These are phyloP conservation scores for Echinarachnius parma DNA, from an alignment of 53 echinoderm and acorn worm genomes.

Conservation along the genomic window DNA sequence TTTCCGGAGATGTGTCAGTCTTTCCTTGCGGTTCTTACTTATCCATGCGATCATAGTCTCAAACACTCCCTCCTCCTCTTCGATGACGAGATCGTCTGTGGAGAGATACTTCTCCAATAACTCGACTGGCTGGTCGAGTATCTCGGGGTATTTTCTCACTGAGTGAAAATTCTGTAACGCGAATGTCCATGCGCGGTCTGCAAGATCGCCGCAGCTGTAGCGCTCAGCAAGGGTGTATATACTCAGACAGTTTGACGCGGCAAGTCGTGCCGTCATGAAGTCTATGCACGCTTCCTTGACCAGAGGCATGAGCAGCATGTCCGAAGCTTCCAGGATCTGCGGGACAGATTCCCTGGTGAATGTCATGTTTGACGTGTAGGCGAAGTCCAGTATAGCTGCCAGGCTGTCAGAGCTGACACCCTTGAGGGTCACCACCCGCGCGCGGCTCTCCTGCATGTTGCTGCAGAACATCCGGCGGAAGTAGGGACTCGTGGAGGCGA, in stretches of 20 bases:
- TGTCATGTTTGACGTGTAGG: conserved; percentile 52
- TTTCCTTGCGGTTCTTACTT: conserved; percentile 21
- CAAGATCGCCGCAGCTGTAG: conserved; percentile 59
- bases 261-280: conserved; percentile 48
- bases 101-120: conserved; percentile 60
- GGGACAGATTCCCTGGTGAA: conserved; percentile 61
- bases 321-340: conserved; percentile 67
- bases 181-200: conserved; percentile 58
- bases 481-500: conserved; percentile 67
- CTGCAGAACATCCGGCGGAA: conserved; percentile 77
- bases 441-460: conserved; percentile 73
- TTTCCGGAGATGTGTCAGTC: conserved; percentile 43
- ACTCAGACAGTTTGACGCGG: conserved; percentile 66
- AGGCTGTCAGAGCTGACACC: conserved; percentile 53
- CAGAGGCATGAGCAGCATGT: conserved; percentile 58
- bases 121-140: conserved; percentile 54
- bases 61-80: conserved; percentile 67
- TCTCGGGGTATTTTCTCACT: conserved; percentile 59
- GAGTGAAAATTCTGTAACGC: conserved; percentile 59
- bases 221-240: conserved; percentile 62
- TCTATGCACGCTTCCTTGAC: conserved; percentile 53
- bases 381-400: conserved; percentile 65
- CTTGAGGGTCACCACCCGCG: conserved; percentile 44
- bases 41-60: conserved; percentile 71
- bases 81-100: conserved; percentile 69